Base-by-base conservation (phyloP, 2,888 invertebrate species). In the Apoda limacodes region DNA sequence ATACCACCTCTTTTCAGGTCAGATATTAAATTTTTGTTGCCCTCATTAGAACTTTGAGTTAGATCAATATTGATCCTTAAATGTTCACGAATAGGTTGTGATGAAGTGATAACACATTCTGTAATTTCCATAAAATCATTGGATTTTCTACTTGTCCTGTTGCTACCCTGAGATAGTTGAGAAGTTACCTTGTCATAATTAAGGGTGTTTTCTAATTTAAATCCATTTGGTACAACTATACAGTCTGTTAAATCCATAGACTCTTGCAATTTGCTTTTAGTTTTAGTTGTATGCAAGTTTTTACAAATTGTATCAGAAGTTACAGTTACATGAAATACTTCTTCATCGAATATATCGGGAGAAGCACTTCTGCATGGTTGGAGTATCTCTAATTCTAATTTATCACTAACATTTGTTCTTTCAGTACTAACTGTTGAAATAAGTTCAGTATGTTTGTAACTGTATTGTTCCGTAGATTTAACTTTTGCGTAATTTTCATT, bases 281-380 rank as follows among this genome's bases (percentile, higher is more conserved):
- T 42, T 21, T 48, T 39, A 13, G 34, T 38, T 14, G 9, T 25
- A 24, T 6, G 14, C 7, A 5, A 4, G 4, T 3, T 23, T 25
- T 27, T 10, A 15, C 13, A 3, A 14, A 9, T 12, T 14, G 13
- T n/a, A 3, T 12, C 7, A 25, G 5, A 9, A 12, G 28, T n/a
- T 17, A 3, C 13, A 20, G 23, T 24, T 17, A 25, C 25, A 28
- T 46, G 40, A 22, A 53, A 51, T 1, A 45, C 39, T 45, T 80
- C 80, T 54, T 80, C 80, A 54, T 71, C 82, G 65, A 82, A 82
- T 24, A 82, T 45, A 50, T 82, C 81, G 28, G 82, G 82, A 3
- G 82, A 81, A 38, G 43, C 42, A 45, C 75, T 65, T 53, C 78
- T 65, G 13, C 25, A 25, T 19, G 22, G 13, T 26, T 25, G 24